Evolutionary conservation across 2,113 vertebrate genomes (phyloP).

Genomic region (Sylvia atricapilla): DNA sequence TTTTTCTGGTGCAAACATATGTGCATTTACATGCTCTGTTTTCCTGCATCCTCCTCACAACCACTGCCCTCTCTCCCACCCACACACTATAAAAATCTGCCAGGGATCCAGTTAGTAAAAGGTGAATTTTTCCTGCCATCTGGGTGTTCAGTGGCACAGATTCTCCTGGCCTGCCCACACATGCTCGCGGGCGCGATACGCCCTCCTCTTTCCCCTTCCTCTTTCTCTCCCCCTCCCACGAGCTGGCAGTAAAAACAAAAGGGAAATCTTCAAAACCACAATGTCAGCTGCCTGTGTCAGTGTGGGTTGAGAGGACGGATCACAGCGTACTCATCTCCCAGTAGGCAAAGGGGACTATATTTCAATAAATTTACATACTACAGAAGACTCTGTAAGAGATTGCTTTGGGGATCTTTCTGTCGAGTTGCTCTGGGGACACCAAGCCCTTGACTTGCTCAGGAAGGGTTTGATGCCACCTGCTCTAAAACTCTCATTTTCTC

Average conservation of each 20-base stretch:
- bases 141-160: conserved; percentile 53
- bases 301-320: conserved; percentile 61
- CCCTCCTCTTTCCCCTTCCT: conserved; percentile 42
- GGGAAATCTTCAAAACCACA: conserved; percentile 54
- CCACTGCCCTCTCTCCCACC: conserved; percentile 32
- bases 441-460: conserved; percentile 22
- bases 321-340: conserved; percentile 54
- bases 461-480: conserved; percentile 54
- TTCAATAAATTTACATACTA: conserved; percentile 70
- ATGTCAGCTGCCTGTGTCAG: conserved; percentile 60
- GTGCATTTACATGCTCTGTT: conserved; percentile 26
- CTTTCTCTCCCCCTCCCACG: conserved; percentile 26
- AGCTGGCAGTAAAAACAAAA: conserved; percentile 62
- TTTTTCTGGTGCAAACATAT: conserved; percentile 6
- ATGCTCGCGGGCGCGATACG: background rate
- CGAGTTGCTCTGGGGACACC: background rate
- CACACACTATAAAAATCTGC: conserved; percentile 30
- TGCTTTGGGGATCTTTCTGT: conserved; percentile 58
- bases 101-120: conserved; percentile 43
- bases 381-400: conserved; percentile 40
- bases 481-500: background rate
- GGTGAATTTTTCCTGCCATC: conserved; percentile 65
- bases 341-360: conserved; percentile 46
- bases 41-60: conserved; percentile 21
- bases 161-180: conserved; percentile 63